Evolutionary conservation across 2,888 invertebrate species (phyloP).

Genomic region (Gasteruption jaculator): DNA sequence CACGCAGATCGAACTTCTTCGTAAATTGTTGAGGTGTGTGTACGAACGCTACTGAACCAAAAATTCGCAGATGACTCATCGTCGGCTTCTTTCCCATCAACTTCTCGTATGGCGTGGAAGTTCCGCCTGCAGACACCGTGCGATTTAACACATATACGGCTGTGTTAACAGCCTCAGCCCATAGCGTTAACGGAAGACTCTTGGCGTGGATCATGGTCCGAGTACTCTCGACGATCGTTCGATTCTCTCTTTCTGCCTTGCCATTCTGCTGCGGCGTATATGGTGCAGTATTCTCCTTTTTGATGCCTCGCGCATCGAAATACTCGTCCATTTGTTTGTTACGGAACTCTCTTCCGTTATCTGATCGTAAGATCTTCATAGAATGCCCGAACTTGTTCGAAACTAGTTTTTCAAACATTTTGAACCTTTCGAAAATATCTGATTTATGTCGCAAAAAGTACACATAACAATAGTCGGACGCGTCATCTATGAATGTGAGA

Average conservation of each 20-base stretch:
- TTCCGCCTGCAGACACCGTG: slow-evolving; percentile 6
- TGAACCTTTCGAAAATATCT: slow-evolving; percentile 14
- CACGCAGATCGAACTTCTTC: slow-evolving; percentile 15
- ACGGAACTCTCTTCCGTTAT: slow-evolving; percentile 20
- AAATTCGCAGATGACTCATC: slow-evolving; percentile 17
- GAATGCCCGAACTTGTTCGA: slow-evolving; percentile 14
- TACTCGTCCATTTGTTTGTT: slow-evolving; percentile 20
- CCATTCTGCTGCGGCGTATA: slow-evolving; percentile 36
- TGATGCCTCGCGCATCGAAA: slow-evolving; percentile 26
- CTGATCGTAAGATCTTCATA: slow-evolving; percentile 16
- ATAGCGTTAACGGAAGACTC: slow-evolving; percentile 17
- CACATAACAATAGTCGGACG: slow-evolving; percentile 7
- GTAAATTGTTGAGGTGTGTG: slow-evolving; percentile 14
- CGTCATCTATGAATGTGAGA: slow-evolving; percentile 22
- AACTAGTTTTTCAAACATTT: slow-evolving; percentile 10
- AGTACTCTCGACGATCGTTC: slow-evolving; percentile 31
- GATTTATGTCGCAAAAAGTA: slow-evolving; percentile 13
- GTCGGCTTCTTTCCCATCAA: slow-evolving; percentile 14
- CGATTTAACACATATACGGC: slow-evolving; percentile 12
- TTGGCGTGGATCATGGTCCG: slow-evolving; percentile 27
- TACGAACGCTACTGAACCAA: slow-evolving; percentile 16
- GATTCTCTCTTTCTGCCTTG: slow-evolving; percentile 28
- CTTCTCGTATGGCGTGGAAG: slow-evolving; percentile 14
- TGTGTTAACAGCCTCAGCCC: slow-evolving; percentile 30
- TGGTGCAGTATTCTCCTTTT: slow-evolving; percentile 26